Conservation (phyloP, 2,797 vertebrate species). For the Tapirus indicus region DNA sequence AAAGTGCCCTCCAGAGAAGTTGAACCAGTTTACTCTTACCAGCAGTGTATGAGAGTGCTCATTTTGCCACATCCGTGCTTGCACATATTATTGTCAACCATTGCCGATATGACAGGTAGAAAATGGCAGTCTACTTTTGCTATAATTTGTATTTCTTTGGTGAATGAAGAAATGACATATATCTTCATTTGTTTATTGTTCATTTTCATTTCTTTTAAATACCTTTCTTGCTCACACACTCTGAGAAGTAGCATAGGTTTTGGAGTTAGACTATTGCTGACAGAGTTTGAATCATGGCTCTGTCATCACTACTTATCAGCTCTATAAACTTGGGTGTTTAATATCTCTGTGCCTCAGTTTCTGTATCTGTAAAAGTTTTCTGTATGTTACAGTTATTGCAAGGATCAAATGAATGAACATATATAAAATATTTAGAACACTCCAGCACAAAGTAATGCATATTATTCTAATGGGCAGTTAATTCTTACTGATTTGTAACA, state of each 20-base stretch:
- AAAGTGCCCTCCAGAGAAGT: background rate
- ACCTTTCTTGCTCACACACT: background rate
- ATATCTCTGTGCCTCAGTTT: constrained; percentile 1
- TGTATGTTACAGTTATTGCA: constrained; percentile 1
- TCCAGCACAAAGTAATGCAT: background rate
- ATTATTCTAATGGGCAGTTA: background rate
- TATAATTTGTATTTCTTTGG: constrained; percentile 45
- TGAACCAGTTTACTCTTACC: background rate
- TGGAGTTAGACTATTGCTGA: background rate
- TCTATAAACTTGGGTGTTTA: constrained; percentile 21
- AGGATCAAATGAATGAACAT: constrained; percentile 36
- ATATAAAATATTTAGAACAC: constrained; percentile 42
- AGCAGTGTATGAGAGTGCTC: background rate
- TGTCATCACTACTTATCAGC: background rate
- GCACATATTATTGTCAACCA: constrained; percentile 11
- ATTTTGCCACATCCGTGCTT: background rate
- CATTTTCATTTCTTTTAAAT: background rate
- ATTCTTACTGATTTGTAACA: constrained; percentile 36
- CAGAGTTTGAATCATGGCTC: constrained; percentile 22
- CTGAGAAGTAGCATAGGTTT: constrained; percentile 1
- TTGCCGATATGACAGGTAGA: background rate
- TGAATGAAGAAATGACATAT: constrained; percentile 7
- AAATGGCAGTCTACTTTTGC: background rate
- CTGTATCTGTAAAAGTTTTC: background rate
- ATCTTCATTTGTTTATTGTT: constrained; percentile 39